Evolutionary conservation across 2,797 vertebrate genomes (phyloP), one percentile per base, ranked within the genome.

Genomic region (Linurgus olivaceus): DNA sequence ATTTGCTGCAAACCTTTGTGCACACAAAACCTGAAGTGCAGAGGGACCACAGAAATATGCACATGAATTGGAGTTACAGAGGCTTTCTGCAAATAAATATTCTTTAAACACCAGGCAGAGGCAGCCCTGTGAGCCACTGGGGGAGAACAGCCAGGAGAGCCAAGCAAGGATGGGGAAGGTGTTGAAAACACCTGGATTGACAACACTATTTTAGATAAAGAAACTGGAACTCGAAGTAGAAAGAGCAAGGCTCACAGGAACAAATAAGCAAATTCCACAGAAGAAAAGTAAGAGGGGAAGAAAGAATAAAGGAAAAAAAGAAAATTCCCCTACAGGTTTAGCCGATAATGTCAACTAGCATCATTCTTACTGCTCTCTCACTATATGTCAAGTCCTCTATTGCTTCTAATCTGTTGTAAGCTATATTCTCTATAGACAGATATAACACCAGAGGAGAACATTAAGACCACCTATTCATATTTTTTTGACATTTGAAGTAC

Each of bases 371-470:
- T 72, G 58, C 48, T 54, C 80, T 93, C 96, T 96, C 90, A 37
- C 96, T 76, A 35, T 92, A 91, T 91, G 97, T 97, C 91, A 97
- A 96, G 95, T 93, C 94, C 47, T 90, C 91, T 97, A 96, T 96
- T 97, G 97, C 96, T 94, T 96, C 97, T 98, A 97, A 98, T 97
- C 97, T 98, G 96, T 91, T 97, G 96, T 97, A 96, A 98, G 93
- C 97, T 94, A 88, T 97, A 97, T 96, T 97, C 97, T 97, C 97
- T 80, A 80, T 92, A 97, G 96, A 97, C 96, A 97, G 98, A 96
- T 92, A 93, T 82, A 95, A 96, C 70, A 94, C 96, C 88, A 91
- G 93, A 91, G 95, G 96, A 97, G 96, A 96, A 92, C 95, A 94
- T 91, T 79, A 95, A 97, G 97, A 97, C 97, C 97, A 96, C 97